These are phyloP conservation scores for Notarius quadriscutis DNA, from an alignment of 2,113 vertebrate species.

Conservation along the genomic window DNA sequence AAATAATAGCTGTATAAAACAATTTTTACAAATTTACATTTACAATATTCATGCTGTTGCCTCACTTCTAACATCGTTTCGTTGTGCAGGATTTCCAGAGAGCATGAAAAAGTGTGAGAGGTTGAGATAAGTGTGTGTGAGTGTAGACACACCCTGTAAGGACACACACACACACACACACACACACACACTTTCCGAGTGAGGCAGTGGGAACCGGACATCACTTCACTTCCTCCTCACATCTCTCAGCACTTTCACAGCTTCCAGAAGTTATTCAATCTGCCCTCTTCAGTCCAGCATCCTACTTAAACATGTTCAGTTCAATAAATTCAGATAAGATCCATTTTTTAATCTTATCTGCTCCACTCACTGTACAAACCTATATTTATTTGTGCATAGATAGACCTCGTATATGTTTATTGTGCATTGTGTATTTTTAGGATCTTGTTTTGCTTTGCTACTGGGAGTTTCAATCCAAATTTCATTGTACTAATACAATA, in stretches of 20 bases:
- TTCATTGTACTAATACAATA: background rate
- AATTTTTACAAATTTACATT: background rate
- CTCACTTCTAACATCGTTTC: background rate
- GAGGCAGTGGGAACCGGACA: slow-evolving; percentile 16
- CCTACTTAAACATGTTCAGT: background rate
- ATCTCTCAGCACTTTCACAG: slow-evolving; percentile 9
- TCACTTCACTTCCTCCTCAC: slow-evolving; percentile 34
- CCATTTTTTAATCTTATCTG: background rate
- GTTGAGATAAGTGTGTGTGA: slow-evolving; percentile 11
- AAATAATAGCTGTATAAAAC: background rate
- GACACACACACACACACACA: slow-evolving; percentile 13
- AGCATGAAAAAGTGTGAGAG: background rate
- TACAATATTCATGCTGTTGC: background rate
- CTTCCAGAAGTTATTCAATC: background rate
- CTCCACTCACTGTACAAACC: background rate
- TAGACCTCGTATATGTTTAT: background rate
- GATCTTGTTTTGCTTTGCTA: background rate
- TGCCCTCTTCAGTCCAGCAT: background rate
- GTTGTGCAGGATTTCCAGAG: background rate
- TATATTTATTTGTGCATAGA: background rate
- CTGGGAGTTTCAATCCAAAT: background rate
- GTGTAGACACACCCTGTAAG: background rate
- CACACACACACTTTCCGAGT: slow-evolving; percentile 4
- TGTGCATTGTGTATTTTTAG: background rate
- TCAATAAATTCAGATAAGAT: background rate